A percentile compares a stretch with the other conserved stretches of the same genome.
phyloP scores from a whole-genome alignment of 2,113 vertebrate genomes.

The Stigmatopora argus region DNA sequence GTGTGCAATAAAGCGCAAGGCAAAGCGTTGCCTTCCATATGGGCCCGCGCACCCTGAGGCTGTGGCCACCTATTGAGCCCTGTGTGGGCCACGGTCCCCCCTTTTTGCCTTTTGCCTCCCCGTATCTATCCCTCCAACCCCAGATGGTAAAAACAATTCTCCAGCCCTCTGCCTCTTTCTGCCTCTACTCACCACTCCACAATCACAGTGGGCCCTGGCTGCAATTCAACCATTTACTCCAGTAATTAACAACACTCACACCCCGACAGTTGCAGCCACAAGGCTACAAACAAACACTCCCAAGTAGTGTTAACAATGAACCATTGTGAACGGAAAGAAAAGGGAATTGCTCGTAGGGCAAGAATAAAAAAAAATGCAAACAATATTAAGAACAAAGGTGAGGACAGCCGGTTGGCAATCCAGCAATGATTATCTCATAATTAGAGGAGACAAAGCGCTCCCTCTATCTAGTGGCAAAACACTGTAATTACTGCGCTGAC shows the following conservation, averaged over 20 bases:
- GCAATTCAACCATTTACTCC: slow-evolving; percentile 98
- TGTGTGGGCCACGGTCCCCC: slow-evolving; percentile 55
- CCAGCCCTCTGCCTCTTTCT: slow-evolving; percentile 81
- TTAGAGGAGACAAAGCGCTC: slow-evolving; percentile 98
- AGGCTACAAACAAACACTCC: slow-evolving; percentile 31
- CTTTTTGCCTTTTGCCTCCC: slow-evolving; percentile 56
- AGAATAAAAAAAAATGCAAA: slow-evolving; percentile 59
- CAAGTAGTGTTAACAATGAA: slow-evolving; percentile 75
- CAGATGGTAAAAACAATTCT: slow-evolving; percentile 97
- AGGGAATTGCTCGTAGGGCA: slow-evolving; percentile 84
- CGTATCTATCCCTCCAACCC: slow-evolving; percentile 77
- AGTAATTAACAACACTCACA: slow-evolving; percentile 99
- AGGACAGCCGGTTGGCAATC: slow-evolving; percentile 83
- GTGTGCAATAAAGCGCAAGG: slow-evolving; percentile 75
- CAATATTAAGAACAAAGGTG: slow-evolving; percentile 83
- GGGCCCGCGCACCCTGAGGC: slow-evolving; percentile 81
- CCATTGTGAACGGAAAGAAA: slow-evolving; percentile 86
- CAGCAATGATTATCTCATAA: slow-evolving; percentile 98
- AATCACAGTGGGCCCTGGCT: slow-evolving; percentile 97
- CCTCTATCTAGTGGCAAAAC: slow-evolving; percentile 93
- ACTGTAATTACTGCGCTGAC: slow-evolving; percentile 98
- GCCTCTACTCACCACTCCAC: slow-evolving; percentile 75
- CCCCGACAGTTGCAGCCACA: slow-evolving; percentile 94
- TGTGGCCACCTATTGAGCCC: slow-evolving; percentile 80
- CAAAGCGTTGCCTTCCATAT: slow-evolving; percentile 84